Evolutionary conservation across 2,888 invertebrate genomes (phyloP), one percentile per base, ranked within the genome.

Genomic region (Orthosia incerta): DNA sequence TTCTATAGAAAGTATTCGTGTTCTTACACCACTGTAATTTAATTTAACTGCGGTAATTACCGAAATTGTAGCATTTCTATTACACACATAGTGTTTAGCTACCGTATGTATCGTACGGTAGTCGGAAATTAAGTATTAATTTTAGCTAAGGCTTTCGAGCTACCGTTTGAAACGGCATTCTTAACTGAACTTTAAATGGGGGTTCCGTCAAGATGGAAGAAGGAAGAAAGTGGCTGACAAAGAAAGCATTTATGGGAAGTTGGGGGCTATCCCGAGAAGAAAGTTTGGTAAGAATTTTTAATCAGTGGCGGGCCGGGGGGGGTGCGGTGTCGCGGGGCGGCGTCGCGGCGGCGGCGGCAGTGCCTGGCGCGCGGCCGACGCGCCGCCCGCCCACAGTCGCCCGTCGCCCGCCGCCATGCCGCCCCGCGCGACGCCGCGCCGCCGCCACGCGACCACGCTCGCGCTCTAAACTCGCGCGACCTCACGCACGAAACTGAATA

Each of bases 341-440:
- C 88, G 90, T 84, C 89, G 90, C 89, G 91, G 90, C 91, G 91
- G 91, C 94, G 94, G 91, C 94, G 94, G 93, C 95, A 94, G 95
- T 96, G 96, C 94, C 96, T 96, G 96, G 96, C 96, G 96, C 96
- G 97, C 97, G 96, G 96, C 95, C 96, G 94, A 89, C 91, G 94
- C 94, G 94, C 94, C 94, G 94, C 94, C 94, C 94, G 94, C 94
- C 93, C 93, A 87, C 91, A 89, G 89, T 91, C 90, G 88, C 89
- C 87, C 83, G 87, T 85, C 88, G 86, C 84, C 87, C 89, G 87
- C 87, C 91, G 93, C 93, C 89, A 91, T 92, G 90, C 90, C 89
- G 87, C 90, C 89, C 91, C 90, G 87, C 88, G 87, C 90, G 87
- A 86, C 89, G 88, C 87, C 86, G 86, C 89, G 86, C 89, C 82